Percentiles rank a stretch among this genome's conserved stretches.
These are phyloP conservation scores for Odontamblyopus lacepedii DNA, from an alignment of 2,797 vertebrate genomes.

Conservation along the genomic window DNA sequence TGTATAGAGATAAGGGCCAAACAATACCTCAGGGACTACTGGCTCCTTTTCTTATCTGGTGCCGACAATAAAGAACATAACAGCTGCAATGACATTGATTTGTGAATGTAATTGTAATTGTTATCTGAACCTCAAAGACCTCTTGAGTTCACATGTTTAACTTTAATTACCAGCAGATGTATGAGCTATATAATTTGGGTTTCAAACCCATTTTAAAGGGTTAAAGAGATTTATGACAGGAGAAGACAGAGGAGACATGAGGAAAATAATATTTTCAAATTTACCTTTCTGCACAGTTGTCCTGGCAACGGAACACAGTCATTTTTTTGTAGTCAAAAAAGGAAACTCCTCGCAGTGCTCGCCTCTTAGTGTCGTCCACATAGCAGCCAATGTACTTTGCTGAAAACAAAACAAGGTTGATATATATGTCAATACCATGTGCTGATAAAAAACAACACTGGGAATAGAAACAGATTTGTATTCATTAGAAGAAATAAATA, in stretches of 20 bases:
- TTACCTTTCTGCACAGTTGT: conserved; percentile 98
- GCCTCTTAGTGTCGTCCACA: conserved; percentile 84
- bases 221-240: background rate
- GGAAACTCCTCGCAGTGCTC: conserved; percentile 91
- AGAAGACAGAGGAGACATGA: background rate
- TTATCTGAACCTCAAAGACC: background rate
- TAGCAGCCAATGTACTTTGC: conserved; percentile 95
- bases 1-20: too few relatives aligned
- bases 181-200: background rate
- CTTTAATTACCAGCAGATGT: background rate
- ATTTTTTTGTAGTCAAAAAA: conserved; percentile 99
- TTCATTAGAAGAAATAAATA: background rate
- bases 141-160: background rate
- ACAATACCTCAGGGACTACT: background rate
- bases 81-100: conserved; percentile 1
- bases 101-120: background rate
- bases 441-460: background rate
- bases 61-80: background rate
- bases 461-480: background rate
- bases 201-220: too few relatives aligned
- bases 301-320: conserved; percentile 98
- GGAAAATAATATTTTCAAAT: conserved; percentile 17
- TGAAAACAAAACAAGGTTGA: conserved; percentile 54
- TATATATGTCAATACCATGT: background rate
- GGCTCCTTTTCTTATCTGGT: background rate